phyloP scores from a whole-genome alignment of 2,797 vertebrate species.

The Syngnathus rostellatus region DNA sequence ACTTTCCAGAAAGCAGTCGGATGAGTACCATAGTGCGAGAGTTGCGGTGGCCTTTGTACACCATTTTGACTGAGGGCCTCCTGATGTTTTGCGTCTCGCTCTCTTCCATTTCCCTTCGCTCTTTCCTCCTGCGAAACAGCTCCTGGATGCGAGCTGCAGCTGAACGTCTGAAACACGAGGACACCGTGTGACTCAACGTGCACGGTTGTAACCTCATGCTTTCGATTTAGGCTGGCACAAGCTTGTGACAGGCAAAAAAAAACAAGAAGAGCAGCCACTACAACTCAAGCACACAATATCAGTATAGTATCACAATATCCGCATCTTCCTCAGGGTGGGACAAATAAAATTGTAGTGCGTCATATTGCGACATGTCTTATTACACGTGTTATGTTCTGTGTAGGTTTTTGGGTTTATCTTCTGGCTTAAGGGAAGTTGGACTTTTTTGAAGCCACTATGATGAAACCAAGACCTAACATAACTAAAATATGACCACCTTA shows the following conservation, averaged over 20 bases:
- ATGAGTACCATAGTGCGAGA: conserved; percentile 90
- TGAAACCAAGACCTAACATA: no score
- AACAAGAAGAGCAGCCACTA: background rate
- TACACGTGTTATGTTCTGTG: background rate
- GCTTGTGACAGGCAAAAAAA: background rate
- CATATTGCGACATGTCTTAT: background rate
- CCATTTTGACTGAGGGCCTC: conserved; percentile 89
- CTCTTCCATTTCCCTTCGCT: conserved; percentile 94
- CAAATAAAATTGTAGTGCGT: background rate
- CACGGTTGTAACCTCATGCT: background rate
- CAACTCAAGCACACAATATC: background rate
- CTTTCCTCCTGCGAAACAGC: conserved; percentile 92
- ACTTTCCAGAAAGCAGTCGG: background rate
- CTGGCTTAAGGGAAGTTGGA: no score
- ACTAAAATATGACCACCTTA: no score
- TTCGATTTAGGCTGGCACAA: background rate
- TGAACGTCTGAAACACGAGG: conserved; percentile 72
- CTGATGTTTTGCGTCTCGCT: conserved; percentile 89
- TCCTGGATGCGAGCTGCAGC: conserved; percentile 98
- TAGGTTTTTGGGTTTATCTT: background rate
- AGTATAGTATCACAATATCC: background rate
- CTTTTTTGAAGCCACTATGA: no score
- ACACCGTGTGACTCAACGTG: background rate
- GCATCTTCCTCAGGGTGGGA: background rate
- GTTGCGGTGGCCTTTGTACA: conserved; percentile 97